phyloP scores from a whole-genome alignment of 2,888 invertebrate genomes.

The Drosophila lacicola region DNA sequence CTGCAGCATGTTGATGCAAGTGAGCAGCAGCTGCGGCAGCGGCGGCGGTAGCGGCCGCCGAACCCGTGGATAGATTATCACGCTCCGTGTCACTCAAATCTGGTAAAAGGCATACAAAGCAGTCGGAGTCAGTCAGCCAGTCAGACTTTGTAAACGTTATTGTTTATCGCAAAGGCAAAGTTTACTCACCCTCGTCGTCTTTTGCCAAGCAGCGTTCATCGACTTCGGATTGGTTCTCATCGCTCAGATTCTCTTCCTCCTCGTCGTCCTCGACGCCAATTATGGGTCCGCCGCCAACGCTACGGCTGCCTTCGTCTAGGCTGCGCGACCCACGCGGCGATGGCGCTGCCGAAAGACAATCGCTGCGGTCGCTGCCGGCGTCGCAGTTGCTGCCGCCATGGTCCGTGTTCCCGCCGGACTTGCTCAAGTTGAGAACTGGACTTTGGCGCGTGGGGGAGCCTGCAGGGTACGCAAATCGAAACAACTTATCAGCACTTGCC shows the following conservation, averaged over 20 bases:
- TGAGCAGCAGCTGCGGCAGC: conserved; percentile 75
- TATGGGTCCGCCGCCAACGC: conserved; percentile 70
- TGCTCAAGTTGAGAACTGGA: conserved; percentile 96
- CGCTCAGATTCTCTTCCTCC: conserved; percentile 92
- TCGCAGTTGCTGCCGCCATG: conserved; percentile 90
- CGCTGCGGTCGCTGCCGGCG: conserved; percentile 88
- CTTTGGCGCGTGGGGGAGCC: conserved; percentile 94
- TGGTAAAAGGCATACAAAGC: conserved; percentile 43
- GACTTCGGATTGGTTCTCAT: conserved; percentile 94
- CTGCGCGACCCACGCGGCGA: conserved; percentile 86
- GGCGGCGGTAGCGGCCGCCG: conserved; percentile 74
- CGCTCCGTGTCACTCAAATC: conserved; percentile 84
- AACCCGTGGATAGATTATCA: conserved; percentile 83
- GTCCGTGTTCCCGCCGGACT: conserved; percentile 90
- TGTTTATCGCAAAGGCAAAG: conserved; percentile 52
- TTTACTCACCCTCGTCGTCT: conserved; percentile 86
- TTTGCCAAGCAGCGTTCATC: conserved; percentile 87
- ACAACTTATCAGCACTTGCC: not conserved
- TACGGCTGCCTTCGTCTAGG: conserved; percentile 74
- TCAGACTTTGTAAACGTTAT: conserved; percentile 27
- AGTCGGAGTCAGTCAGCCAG: conserved; percentile 28
- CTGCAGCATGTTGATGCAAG: conserved; percentile 73
- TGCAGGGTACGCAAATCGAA: conserved; percentile 46
- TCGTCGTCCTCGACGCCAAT: conserved; percentile 81
- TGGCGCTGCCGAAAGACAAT: conserved; percentile 86